Evolutionary conservation across 2,888 invertebrate species (phyloP).

Genomic region (Dexiosoma caninum): DNA sequence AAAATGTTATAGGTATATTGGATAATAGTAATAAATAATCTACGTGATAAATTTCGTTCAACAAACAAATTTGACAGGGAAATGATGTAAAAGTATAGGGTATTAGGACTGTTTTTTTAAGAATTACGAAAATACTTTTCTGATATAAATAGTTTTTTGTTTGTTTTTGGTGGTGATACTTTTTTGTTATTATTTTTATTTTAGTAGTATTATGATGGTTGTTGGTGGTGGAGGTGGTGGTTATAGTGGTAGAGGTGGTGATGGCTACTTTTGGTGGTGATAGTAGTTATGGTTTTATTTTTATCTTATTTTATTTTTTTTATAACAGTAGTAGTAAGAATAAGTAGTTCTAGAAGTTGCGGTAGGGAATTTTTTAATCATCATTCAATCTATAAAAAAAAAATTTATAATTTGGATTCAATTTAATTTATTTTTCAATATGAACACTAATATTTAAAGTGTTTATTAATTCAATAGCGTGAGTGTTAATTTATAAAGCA

Average conservation of each 20-base stretch:
- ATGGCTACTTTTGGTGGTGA: constrained; percentile 57
- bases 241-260: constrained; percentile 56
- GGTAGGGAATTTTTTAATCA: constrained; percentile 63
- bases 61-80: constrained; percentile 14
- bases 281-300: no score
- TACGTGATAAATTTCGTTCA: constrained; percentile 3
- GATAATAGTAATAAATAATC: constrained; percentile 12
- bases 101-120: not conserved
- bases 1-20: not conserved
- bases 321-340: constrained; percentile 54
- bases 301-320: constrained; percentile 30
- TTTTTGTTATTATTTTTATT: constrained; percentile 8
- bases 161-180: constrained; percentile 20
- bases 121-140: constrained; percentile 14
- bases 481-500: not conserved
- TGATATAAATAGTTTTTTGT: constrained; percentile 9
- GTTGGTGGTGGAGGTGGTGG: constrained; percentile 50
- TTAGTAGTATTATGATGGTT: constrained; percentile 45
- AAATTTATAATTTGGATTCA: constrained; percentile 47
- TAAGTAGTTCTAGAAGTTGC: constrained; percentile 61
- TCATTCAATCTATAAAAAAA: constrained; percentile 63
- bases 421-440: not conserved
- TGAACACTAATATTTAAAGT: not conserved
- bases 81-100: constrained; percentile 17
- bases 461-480: not conserved